phyloP scores from a whole-genome alignment of 2,888 invertebrate species.

The Parasteatoda lunata region DNA sequence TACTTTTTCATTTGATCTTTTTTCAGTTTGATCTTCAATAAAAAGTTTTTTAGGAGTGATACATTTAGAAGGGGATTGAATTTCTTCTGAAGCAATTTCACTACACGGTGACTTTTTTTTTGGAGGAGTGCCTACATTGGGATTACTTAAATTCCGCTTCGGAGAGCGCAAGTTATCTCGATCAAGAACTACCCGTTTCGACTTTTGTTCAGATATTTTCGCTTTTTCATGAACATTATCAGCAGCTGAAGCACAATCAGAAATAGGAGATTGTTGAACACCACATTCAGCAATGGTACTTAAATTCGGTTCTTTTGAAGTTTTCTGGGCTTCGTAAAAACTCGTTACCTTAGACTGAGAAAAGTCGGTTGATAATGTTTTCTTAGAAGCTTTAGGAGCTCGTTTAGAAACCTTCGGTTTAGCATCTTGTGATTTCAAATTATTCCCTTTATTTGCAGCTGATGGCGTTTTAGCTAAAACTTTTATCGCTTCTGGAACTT shows the following conservation, averaged over 20 bases:
- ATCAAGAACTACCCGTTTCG: not conserved
- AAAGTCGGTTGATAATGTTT: not conserved
- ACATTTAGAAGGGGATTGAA: not conserved
- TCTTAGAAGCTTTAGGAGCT: not conserved
- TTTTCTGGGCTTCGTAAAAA: not conserved
- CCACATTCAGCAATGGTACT: not conserved
- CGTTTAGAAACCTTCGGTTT: not conserved
- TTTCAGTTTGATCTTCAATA: too few species aligned
- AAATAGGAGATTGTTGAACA: not conserved
- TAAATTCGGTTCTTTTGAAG: not conserved
- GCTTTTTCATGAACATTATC: not conserved
- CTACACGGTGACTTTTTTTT: conserved; percentile 36
- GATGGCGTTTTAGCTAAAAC: not conserved
- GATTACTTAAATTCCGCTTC: conserved; percentile 25
- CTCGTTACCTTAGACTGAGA: not conserved
- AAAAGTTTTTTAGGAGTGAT: too few species aligned
- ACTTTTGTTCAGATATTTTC: not conserved
- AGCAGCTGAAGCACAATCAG: not conserved
- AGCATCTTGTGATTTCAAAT: not conserved
- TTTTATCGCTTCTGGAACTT: too few species aligned
- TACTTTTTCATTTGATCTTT: too few species aligned
- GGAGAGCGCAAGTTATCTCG: conserved; percentile 14
- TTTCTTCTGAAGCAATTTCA: conserved; percentile 33
- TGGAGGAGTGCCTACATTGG: conserved; percentile 31
- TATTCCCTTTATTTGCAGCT: not conserved